A percentile compares a stretch with the other conserved stretches of the same genome.
phyloP scores from a whole-genome alignment of 2,888 invertebrate genomes.

The Spodoptera littoralis region DNA sequence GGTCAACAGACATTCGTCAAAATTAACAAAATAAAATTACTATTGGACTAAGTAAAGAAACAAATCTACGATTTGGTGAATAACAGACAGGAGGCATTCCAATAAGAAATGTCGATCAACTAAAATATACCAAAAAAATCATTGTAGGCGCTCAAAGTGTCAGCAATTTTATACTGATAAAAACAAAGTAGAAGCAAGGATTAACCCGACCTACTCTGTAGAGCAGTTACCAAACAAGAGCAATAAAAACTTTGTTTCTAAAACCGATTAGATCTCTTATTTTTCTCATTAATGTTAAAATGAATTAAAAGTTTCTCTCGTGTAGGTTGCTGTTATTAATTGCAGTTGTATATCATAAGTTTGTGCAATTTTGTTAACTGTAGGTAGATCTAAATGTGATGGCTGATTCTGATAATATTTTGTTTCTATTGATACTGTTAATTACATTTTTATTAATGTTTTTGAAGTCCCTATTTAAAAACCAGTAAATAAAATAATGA shows the following conservation, averaged over 20 bases:
- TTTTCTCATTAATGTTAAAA: slow-evolving; percentile 21
- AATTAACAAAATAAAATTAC: no score
- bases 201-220: slow-evolving; percentile 14
- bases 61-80: no score
- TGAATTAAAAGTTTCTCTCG: slow-evolving; percentile 34
- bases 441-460: no score
- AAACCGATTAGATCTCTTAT: slow-evolving; percentile 12
- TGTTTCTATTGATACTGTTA: no score
- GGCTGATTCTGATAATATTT: no score
- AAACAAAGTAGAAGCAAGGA: slow-evolving; percentile 2
- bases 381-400: neutral
- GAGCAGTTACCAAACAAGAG: slow-evolving; percentile 25
- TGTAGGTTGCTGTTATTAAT: slow-evolving; percentile 24
- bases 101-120: no score
- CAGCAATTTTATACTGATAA: slow-evolving; percentile 8
- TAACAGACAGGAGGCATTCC: no score
- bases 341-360: slow-evolving; percentile 21
- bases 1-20: no score
- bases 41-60: no score
- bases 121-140: neutral
- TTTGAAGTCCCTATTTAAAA: no score
- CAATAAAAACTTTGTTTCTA: slow-evolving; percentile 33
- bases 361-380: slow-evolving; percentile 14
- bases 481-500: no score
- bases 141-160: slow-evolving; percentile 1